Percentiles rank a stretch among this genome's conserved stretches.
Conservation (phyloP, 37 sponge, comb jelly and placozoan species). For the Geodia barretti region DNA sequence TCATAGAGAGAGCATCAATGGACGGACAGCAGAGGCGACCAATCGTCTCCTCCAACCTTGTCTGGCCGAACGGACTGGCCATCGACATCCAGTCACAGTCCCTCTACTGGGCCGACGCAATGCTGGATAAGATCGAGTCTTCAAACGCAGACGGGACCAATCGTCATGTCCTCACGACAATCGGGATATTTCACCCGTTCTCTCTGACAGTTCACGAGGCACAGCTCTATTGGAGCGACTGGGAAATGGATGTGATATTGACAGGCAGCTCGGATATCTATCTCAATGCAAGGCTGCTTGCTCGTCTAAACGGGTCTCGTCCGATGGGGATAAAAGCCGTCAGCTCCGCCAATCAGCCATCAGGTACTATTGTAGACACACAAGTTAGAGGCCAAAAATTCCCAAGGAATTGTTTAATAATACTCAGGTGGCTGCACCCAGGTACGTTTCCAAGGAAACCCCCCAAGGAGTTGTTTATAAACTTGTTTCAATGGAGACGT, state of each 20-base stretch:
- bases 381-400: too few species aligned
- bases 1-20: conserved; percentile 61
- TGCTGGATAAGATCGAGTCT: neutral
- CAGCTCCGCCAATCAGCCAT: neutral
- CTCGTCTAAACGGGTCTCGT: too few species aligned
- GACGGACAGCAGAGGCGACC: conserved; percentile 45
- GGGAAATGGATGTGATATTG: conserved; percentile 31
- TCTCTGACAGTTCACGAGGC: conserved; percentile 32
- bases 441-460: too few species aligned
- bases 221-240: conserved; percentile 68
- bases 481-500: too few species aligned
- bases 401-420: too few species aligned
- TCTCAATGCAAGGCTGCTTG: too few species aligned
- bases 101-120: conserved; percentile 44
- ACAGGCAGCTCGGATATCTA: too few species aligned
- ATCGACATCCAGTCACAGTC: conserved; percentile 8
- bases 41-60: conserved; percentile 2
- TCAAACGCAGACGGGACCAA: conserved; percentile 14
- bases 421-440: too few species aligned
- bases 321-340: neutral
- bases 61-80: conserved; percentile 43
- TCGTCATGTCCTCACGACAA: conserved; percentile 1
- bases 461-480: too few species aligned
- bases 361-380: too few species aligned
- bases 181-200: conserved; percentile 38